Evolutionary conservation across 2,113 vertebrate species (phyloP), one percentile per base, ranked within the genome.

Genomic region (Pseudorasbora parva): DNA sequence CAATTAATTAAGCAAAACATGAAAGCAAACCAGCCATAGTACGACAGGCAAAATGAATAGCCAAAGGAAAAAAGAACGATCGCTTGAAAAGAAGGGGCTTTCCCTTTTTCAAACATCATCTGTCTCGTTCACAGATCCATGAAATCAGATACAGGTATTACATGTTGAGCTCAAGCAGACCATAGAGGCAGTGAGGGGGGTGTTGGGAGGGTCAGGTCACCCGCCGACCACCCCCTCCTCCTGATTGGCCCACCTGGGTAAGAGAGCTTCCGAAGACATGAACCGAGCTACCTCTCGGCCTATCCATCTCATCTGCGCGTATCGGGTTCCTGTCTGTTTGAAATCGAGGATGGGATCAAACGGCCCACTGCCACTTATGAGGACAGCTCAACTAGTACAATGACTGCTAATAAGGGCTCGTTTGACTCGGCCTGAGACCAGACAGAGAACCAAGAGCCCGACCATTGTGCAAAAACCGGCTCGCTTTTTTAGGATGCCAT

Each of bases 271-370:
- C 59, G 78, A 78, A 64, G n/a, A 68, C 45, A 43, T 71, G 59
- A 71, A 84, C 60, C n/a, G 30, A 80, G 60, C 86, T 23, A 59
- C 82, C 66, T 43, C 66, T 88, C 86, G 88, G 82, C 87, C 84
- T 66, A 23, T 71, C 82, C 57, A 25, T 66, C 72, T 83, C 82
- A 77, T 64, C 85, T 77, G 86, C 54, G 12, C 30, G 30, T 89
- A 91, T 94, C 89, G 84, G 85, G 89, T 94, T 87, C 91, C 89
- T 73, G 14, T 49, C 2, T 81, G 91, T 94, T 93, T 93, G 92
- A 93, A 94, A 93, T 91, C 75, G 82, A 84, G 90, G 87, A 91
- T 71, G 87, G 87, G 90, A 93, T 93, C 93, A 94, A 93, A 94
- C 91, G 86, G 86, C 71, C 82, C 59, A 15, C 87, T 88, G 85